Evolutionary conservation across 1,140 invertebrate species (phyloP), one percentile per base, ranked within the genome.

Genomic region (Caenorhabditis brenneri): DNA sequence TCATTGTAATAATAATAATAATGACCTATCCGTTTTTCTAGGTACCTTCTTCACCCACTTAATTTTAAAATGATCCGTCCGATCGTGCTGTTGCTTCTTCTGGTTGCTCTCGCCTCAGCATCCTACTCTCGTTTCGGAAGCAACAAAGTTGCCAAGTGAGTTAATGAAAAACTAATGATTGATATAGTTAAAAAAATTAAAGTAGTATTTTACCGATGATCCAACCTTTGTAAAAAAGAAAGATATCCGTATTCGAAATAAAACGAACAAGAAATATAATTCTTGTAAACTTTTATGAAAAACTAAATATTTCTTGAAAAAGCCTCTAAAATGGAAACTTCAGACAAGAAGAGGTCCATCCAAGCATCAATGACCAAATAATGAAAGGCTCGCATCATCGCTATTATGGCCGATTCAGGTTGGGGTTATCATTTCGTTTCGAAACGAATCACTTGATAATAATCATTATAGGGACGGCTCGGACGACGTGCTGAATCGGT

Each of bases 281-380:
- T n/a, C n/a, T n/a, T n/a, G n/a, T n/a, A n/a, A n/a, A n/a, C n/a
- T n/a, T n/a, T n/a, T n/a, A n/a, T n/a, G n/a, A n/a, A n/a, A n/a
- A n/a, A n/a, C n/a, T n/a, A n/a, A n/a, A n/a, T n/a, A n/a, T n/a
- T n/a, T n/a, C n/a, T n/a, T 42, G 39, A 42, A 12, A 42, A 42
- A 6, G 12, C 39, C 5, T 42, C 39, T 42, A 5, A 42, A 42
- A 42, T 42, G 39, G 12, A 33, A 22, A 24, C 10, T 74, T 6
- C 36, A 74, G 65, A 15, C 65, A 29, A 42, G 65, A 39, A 42
- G 65, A 74, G 15, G 12, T 22, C 19, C 65, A 74, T 74, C 65
- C 65, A 42, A 74, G 65, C 24, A 74, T 74, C 33, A 74, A 74
- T 74, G 65, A 74, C 65, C 65, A 74, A 74, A 74, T 74, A 42